These are phyloP conservation scores for Parazoanthus atlanticus DNA, from an alignment of 92 coral and sea anemone genomes.

Conservation along the genomic window DNA sequence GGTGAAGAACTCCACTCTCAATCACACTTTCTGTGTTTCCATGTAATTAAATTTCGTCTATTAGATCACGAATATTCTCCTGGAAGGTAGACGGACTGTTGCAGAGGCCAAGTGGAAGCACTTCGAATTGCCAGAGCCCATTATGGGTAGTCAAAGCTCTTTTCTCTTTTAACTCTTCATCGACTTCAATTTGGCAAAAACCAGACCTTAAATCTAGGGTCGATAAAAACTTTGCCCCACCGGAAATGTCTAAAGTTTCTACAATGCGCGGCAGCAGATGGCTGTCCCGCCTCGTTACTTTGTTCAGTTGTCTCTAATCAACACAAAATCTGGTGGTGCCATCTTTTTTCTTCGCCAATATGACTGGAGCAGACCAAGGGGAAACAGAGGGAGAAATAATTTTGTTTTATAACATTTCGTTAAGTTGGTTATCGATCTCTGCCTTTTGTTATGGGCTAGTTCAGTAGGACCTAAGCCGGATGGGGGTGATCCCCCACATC, in stretches of 20 bases:
- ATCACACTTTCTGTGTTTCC: too few relatives aligned
- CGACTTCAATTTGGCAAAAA: not conserved
- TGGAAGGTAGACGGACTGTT: conserved; percentile 22
- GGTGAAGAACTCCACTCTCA: too few relatives aligned
- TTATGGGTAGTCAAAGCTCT: too few relatives aligned
- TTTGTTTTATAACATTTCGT: conserved; percentile 48
- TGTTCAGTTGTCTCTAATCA: conserved; percentile 50
- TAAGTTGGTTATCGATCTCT: conserved; percentile 44
- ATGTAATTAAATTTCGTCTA: too few relatives aligned
- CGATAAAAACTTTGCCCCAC: not conserved
- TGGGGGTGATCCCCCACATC: conserved; percentile 52
- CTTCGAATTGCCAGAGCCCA: too few relatives aligned
- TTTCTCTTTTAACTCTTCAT: too few relatives aligned
- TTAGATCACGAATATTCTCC: too few relatives aligned
- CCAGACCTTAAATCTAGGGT: not conserved
- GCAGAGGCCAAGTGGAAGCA: not conserved
- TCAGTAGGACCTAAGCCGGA: conserved; percentile 49
- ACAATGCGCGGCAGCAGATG: conserved; percentile 16
- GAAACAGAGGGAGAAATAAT: conserved; percentile 47
- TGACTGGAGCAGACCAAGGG: conserved; percentile 58
- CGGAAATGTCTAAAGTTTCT: not conserved
- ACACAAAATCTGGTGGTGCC: conserved; percentile 51
- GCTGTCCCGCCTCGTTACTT: conserved; percentile 18
- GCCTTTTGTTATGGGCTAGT: conserved; percentile 22
- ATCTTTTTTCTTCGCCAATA: conserved; percentile 44